phyloP scores from a whole-genome alignment of 2,113 vertebrate genomes.

The cattle (Bos taurus) region DNA sequence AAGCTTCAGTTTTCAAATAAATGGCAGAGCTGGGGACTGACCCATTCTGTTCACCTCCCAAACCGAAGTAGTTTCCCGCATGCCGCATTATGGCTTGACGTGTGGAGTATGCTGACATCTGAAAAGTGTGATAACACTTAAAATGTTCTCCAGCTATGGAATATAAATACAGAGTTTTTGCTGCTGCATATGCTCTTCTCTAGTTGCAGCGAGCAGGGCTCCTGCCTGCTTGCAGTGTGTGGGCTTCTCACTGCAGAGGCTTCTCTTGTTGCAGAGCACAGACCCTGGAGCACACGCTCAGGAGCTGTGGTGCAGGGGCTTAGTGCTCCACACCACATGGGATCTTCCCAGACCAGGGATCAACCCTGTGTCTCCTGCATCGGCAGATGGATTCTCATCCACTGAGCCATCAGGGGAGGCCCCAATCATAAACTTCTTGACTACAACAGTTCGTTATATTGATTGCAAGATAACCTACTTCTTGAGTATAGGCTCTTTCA shows the following conservation, averaged over 20 bases:
- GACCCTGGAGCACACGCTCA: rapidly evolving
- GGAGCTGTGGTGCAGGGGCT: background rate
- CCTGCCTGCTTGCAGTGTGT: background rate
- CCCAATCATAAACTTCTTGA: background rate
- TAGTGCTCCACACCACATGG: background rate
- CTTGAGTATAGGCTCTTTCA: background rate
- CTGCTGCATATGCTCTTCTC: background rate
- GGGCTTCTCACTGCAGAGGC: rapidly evolving
- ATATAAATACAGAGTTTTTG: background rate
- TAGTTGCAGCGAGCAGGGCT: background rate
- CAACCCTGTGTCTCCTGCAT: background rate
- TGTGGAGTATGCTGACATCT: background rate
- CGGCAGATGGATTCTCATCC: background rate
- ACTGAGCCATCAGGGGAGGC: background rate
- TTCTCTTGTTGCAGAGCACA: background rate
- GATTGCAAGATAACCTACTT: background rate
- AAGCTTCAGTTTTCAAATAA: background rate
- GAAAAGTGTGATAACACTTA: background rate
- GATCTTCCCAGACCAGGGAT: background rate
- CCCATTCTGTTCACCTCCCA: background rate
- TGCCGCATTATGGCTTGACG: background rate
- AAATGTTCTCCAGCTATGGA: background rate
- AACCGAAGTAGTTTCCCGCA: background rate
- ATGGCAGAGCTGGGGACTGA: background rate
- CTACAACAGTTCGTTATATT: background rate